Percentiles rank a stretch among this genome's conserved stretches.
These are phyloP conservation scores for Channa argus DNA, from an alignment of 2,113 vertebrate species.

Conservation along the genomic window DNA sequence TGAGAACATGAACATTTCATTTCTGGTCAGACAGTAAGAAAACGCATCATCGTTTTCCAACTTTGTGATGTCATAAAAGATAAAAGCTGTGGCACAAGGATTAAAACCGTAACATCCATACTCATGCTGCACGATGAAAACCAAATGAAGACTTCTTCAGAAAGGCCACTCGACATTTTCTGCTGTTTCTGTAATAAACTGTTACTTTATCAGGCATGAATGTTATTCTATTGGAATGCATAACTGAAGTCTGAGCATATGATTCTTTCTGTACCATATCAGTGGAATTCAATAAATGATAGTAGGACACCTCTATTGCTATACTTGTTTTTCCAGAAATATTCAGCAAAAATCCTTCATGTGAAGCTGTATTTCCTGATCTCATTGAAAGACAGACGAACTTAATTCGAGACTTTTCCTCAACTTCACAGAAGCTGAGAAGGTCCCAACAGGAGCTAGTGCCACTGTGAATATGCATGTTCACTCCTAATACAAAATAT, in stretches of 20 bases:
- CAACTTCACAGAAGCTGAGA: too few relatives aligned
- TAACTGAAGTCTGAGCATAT: conserved; percentile 23
- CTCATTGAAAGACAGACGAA: too few relatives aligned
- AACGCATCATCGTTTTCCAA: conserved; percentile 4
- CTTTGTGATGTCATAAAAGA: conserved; percentile 19
- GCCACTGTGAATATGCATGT: background rate
- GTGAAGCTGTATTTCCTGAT: too few relatives aligned
- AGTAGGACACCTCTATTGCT: background rate
- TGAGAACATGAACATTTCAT: conserved; percentile 17
- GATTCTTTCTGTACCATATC: conserved; percentile 41
- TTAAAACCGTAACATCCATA: background rate
- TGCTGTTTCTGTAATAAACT: conserved; percentile 34
- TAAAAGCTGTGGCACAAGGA: conserved; percentile 3
- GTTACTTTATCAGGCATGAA: conserved; percentile 59
- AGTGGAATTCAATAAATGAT: conserved; percentile 68
- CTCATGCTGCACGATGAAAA: conserved; percentile 22
- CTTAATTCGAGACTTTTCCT: too few relatives aligned
- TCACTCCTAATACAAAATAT: background rate
- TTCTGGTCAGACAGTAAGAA: background rate
- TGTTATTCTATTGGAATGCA: conserved; percentile 53
- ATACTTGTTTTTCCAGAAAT: too few relatives aligned
- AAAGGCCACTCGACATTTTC: conserved; percentile 19
- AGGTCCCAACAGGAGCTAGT: too few relatives aligned
- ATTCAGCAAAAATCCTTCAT: too few relatives aligned
- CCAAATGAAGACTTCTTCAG: background rate